These are phyloP conservation scores for Anoplopoma fimbria DNA, from an alignment of 2,113 vertebrate genomes.

Conservation along the genomic window DNA sequence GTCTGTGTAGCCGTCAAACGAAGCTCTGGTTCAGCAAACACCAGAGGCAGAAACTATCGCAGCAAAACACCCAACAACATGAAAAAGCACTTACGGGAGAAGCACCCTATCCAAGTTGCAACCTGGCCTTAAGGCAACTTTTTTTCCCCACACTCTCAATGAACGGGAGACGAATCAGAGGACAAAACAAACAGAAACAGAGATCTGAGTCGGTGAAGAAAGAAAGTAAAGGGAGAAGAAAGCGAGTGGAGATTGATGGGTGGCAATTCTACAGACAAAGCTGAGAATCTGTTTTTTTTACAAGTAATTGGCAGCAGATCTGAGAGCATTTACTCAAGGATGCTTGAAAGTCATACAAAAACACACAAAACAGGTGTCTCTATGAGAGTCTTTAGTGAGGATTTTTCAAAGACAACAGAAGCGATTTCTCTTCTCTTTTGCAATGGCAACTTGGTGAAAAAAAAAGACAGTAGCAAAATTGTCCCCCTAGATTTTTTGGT, in stretches of 20 bases:
- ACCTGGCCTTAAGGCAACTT: slow-evolving; percentile 40
- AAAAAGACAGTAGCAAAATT: neutral
- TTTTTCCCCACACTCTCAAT: neutral
- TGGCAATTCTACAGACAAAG: slow-evolving; percentile 22
- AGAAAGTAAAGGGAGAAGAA: neutral
- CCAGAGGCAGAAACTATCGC: slow-evolving; percentile 39
- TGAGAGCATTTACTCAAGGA: slow-evolving; percentile 9
- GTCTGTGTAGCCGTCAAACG: slow-evolving; percentile 27
- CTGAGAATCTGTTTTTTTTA: neutral
- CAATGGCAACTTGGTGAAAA: no score
- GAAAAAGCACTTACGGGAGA: slow-evolving; percentile 60
- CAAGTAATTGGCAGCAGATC: slow-evolving; percentile 33
- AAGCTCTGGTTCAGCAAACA: slow-evolving; percentile 40
- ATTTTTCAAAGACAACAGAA: neutral
- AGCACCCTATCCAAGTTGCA: slow-evolving; percentile 28
- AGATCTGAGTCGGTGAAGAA: slow-evolving; percentile 10
- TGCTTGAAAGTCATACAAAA: slow-evolving; percentile 30
- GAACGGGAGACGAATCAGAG: slow-evolving; percentile 29
- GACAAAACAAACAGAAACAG: slow-evolving; percentile 48
- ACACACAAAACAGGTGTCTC: slow-evolving; percentile 3
- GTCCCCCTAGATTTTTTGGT: neutral
- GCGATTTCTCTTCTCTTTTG: no score
- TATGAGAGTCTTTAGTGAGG: neutral
- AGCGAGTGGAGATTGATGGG: slow-evolving; percentile 12
- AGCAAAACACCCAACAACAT: slow-evolving; percentile 50